A percentile compares a stretch with the other conserved stretches of the same genome.
Conservation (phyloP, 2,888 invertebrate species). For the Machimus rusticus region DNA sequence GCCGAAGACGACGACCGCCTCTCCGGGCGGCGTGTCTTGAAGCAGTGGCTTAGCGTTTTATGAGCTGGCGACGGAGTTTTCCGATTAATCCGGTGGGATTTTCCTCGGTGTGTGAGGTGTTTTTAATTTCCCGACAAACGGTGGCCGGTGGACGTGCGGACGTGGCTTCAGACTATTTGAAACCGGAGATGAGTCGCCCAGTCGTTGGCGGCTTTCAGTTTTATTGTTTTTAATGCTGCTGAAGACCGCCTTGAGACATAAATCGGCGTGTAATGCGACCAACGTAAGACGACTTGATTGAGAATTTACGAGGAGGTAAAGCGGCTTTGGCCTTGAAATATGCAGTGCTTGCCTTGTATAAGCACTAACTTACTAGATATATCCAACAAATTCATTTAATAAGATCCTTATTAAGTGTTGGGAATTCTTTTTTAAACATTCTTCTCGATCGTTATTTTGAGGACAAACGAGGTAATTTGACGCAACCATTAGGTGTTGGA, state of each 20-base stretch:
- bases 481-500: background rate
- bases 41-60: constrained; percentile 16
- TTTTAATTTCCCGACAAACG: background rate
- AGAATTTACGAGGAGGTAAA: background rate
- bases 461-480: background rate
- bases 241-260: background rate
- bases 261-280: background rate
- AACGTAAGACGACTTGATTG: background rate
- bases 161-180: background rate
- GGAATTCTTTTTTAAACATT: background rate
- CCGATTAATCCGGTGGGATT: constrained; percentile 23
- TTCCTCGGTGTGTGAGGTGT: background rate
- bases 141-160: background rate
- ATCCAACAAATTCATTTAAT: background rate
- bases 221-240: background rate
- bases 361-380: background rate
- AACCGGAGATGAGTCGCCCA: background rate
- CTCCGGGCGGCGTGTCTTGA: background rate
- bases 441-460: background rate
- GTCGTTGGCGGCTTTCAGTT: background rate
- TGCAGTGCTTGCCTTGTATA: background rate
- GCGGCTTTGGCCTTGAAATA: background rate
- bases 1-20: background rate
- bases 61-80: background rate
- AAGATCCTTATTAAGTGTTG: background rate